Conservation (phyloP, 2,113 vertebrate genomes). For the Misgurnus anguillicaudatus region DNA sequence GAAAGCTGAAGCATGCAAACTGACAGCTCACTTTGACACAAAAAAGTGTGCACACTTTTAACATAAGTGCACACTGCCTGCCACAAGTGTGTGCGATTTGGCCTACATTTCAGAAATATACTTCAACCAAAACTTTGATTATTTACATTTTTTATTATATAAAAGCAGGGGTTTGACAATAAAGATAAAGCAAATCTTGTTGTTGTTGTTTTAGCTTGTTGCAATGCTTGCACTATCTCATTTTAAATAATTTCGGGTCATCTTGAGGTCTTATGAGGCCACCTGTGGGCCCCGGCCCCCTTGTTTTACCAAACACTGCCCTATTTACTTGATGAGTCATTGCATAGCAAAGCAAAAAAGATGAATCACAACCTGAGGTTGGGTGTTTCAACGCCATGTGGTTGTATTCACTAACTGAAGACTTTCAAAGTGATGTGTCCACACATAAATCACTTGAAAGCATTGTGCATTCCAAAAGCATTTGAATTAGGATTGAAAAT, state of each 20-base stretch:
- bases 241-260: too few relatives aligned
- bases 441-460: too few relatives aligned
- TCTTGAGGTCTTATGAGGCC: too few relatives aligned
- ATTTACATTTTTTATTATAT: too few relatives aligned
- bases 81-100: not conserved
- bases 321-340: conserved; percentile 16
- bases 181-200: too few relatives aligned
- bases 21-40: not conserved
- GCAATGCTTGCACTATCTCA: too few relatives aligned
- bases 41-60: not conserved
- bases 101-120: not conserved
- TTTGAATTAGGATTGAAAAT: not conserved
- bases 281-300: too few relatives aligned
- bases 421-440: not conserved
- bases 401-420: not conserved
- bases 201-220: too few relatives aligned
- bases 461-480: not conserved
- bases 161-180: too few relatives aligned
- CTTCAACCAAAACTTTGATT: too few relatives aligned
- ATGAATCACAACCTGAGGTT: not conserved
- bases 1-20: not conserved
- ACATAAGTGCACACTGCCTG: not conserved
- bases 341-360: not conserved
- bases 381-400: not conserved
- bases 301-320: not conserved